These are phyloP conservation scores for Gobionotothen gibberifrons DNA, from an alignment of 2,797 vertebrate genomes.

Conservation along the genomic window DNA sequence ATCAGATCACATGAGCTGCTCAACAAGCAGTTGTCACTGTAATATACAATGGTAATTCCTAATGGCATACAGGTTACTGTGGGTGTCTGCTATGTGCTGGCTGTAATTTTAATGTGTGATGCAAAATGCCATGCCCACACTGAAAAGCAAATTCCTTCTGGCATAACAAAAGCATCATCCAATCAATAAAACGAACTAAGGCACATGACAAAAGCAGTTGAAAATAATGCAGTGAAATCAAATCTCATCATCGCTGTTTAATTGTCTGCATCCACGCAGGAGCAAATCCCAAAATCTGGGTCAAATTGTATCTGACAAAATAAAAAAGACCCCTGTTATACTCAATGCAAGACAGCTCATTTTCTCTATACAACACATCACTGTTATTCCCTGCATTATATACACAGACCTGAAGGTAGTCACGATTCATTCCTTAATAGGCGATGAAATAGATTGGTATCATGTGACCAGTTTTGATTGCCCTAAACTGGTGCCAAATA, in stretches of 20 bases:
- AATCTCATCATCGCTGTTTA: neutral
- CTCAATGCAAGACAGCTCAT: neutral
- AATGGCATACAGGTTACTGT: neutral
- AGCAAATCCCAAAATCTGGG: neutral
- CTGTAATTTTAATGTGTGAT: neutral
- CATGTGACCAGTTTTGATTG: slow-evolving; percentile 77
- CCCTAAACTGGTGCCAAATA: slow-evolving; percentile 66
- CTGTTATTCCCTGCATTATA: too few relatives aligned
- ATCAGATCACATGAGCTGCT: slow-evolving; percentile 1
- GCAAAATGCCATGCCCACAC: neutral
- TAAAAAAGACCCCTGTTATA: neutral
- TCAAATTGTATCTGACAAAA: neutral
- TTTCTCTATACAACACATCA: neutral
- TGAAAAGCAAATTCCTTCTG: neutral
- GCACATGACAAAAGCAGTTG: neutral
- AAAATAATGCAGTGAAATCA: neutral
- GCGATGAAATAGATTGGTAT: slow-evolving; percentile 61
- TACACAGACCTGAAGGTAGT: slow-evolving; percentile 48
- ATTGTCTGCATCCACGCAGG: neutral
- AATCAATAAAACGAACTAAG: neutral
- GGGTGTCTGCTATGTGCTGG: neutral
- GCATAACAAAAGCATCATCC: neutral
- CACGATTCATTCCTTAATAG: slow-evolving; percentile 55
- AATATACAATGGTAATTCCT: neutral
- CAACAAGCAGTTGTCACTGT: neutral